Percentiles rank a stretch among this genome's conserved stretches.
Evolutionary conservation across 1,140 invertebrate species (phyloP).

Genomic region (Micrasema minimum): DNA sequence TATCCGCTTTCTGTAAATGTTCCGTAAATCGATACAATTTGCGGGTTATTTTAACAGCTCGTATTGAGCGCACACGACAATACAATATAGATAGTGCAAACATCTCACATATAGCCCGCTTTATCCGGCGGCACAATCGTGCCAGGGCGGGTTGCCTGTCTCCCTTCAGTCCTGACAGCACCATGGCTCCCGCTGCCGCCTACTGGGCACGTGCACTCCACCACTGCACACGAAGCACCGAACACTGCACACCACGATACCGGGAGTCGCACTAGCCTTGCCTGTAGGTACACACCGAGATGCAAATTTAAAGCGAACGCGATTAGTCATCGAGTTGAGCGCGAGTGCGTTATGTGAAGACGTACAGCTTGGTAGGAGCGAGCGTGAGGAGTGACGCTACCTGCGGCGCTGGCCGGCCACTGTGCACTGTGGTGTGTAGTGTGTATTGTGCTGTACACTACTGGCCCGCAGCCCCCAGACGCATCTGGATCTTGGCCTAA

Average conservation of each 20-base stretch:
- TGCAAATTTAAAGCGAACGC: not conserved
- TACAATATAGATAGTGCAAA: too few relatives aligned
- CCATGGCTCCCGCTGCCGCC: slow-evolving; percentile 18
- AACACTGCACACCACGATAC: not conserved
- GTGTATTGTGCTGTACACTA: not conserved
- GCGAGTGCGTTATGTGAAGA: not conserved
- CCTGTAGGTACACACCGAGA: too few relatives aligned
- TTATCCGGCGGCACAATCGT: slow-evolving; percentile 45
- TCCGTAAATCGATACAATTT: too few relatives aligned
- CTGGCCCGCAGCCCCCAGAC: too few relatives aligned
- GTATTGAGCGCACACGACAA: too few relatives aligned
- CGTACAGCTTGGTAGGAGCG: not conserved
- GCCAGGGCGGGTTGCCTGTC: slow-evolving; percentile 40
- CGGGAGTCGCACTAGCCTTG: too few relatives aligned
- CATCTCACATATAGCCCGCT: slow-evolving; percentile 47
- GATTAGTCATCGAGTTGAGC: not conserved
- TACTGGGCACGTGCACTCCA: not conserved
- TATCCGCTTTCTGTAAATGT: too few relatives aligned
- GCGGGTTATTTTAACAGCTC: too few relatives aligned
- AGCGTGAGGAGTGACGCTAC: not conserved
- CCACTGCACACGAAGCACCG: not conserved
- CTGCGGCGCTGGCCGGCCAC: not conserved
- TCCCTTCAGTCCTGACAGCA: slow-evolving; percentile 37
- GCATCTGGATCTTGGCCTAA: slow-evolving; percentile 4
- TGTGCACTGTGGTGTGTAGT: not conserved